Conservation (phyloP, 2,113 vertebrate genomes). For the Capra hircus region DNA sequence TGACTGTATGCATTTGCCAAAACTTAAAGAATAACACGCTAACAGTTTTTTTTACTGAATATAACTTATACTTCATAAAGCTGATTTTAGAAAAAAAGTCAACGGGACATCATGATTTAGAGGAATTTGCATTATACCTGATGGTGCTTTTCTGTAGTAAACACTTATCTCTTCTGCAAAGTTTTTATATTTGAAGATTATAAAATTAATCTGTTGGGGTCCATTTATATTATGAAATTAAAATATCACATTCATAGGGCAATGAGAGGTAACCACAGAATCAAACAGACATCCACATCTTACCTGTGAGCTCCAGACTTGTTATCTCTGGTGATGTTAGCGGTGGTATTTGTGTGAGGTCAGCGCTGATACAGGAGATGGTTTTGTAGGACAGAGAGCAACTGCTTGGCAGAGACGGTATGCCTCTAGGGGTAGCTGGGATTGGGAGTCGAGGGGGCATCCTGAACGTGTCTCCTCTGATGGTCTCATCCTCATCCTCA, state of each 20-base stretch:
- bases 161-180: neutral
- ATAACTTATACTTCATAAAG: neutral
- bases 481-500: conserved; percentile 70
- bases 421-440: conserved; percentile 65
- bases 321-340: conserved; percentile 88
- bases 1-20: neutral
- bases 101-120: neutral
- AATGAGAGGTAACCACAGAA: neutral
- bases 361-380: conserved; percentile 86
- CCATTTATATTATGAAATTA: neutral
- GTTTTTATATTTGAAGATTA: neutral
- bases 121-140: neutral
- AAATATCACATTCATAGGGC: neutral
- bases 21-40: neutral
- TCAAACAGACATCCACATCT: conserved; percentile 50
- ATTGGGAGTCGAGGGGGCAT: conserved; percentile 66
- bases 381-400: conserved; percentile 88
- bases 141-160: neutral
- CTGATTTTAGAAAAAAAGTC: neutral
- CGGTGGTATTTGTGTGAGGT: conserved; percentile 87
- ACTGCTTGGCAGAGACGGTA: conserved; percentile 82
- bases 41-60: neutral
- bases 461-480: conserved; percentile 85
- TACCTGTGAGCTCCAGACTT: conserved; percentile 91
- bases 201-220: neutral